Conservation (phyloP, 2,113 vertebrate species). For the Pardalotus punctatus region DNA sequence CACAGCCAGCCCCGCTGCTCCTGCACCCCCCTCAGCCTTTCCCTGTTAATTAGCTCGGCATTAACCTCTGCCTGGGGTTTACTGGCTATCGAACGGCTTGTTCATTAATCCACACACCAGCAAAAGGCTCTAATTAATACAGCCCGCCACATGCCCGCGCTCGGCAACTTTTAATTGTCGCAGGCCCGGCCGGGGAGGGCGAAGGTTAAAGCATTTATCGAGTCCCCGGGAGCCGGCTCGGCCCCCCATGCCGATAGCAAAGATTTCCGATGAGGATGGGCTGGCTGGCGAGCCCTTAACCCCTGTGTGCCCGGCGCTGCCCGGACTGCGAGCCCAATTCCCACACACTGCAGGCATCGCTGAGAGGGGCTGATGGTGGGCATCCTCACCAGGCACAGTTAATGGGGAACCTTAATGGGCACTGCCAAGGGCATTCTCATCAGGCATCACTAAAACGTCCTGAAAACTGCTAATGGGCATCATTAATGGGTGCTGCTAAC, state of each 20-base stretch:
- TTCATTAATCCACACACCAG: slow-evolving; percentile 68
- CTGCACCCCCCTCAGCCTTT: background rate
- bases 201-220: slow-evolving; percentile 70
- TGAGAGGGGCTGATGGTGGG: background rate
- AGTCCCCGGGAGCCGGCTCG: background rate
- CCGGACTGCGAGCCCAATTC: background rate
- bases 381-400: background rate
- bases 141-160: background rate
- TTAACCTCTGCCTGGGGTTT: slow-evolving; percentile 71
- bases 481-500: background rate
- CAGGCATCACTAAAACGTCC: background rate
- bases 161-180: slow-evolving; percentile 65
- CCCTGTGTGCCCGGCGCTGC: background rate
- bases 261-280: slow-evolving; percentile 29
- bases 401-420: background rate
- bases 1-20: background rate
- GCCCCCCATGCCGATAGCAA: slow-evolving; percentile 40
- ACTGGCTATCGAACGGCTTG: slow-evolving; percentile 55
- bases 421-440: background rate
- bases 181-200: slow-evolving; percentile 23
- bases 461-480: background rate
- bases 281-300: background rate
- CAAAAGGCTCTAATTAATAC: slow-evolving; percentile 65
- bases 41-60: slow-evolving; percentile 65
- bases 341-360: fast-evolving